Conservation (phyloP, 2,888 invertebrate genomes). For the Theretra japonica region DNA sequence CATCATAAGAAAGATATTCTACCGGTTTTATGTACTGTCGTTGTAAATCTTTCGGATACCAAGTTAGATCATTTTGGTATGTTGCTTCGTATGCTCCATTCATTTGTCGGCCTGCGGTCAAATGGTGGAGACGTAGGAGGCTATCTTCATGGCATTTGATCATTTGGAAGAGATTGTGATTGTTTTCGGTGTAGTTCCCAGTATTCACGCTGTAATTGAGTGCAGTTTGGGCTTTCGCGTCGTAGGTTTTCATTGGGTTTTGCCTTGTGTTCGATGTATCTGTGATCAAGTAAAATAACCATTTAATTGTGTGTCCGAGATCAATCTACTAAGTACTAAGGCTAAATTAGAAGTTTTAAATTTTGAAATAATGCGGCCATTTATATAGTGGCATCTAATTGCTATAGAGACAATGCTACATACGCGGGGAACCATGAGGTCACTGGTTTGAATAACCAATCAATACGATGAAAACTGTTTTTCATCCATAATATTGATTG, state of each 20-base stretch:
- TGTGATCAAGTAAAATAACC: constrained; percentile 32
- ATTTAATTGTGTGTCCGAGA: too few species aligned
- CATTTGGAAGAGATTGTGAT: constrained; percentile 78
- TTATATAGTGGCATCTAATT: too few species aligned
- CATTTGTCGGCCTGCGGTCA: constrained; percentile 76
- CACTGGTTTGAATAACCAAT: too few species aligned
- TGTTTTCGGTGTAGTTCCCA: constrained; percentile 64
- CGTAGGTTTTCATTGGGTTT: constrained; percentile 59
- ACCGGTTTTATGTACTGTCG: constrained; percentile 75
- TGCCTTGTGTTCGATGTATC: constrained; percentile 45
- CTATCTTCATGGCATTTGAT: constrained; percentile 81
- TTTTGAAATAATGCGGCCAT: too few species aligned
- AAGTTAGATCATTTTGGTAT: constrained; percentile 72
- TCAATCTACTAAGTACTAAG: too few species aligned
- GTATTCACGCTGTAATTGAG: constrained; percentile 58
- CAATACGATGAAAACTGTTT: too few species aligned
- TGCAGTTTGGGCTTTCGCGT: constrained; percentile 56
- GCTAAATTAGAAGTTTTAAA: too few species aligned
- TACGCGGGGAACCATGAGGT: too few species aligned
- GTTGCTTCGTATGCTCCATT: constrained; percentile 64
- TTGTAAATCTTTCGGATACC: constrained; percentile 79
- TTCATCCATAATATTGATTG: too few species aligned
- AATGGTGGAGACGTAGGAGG: constrained; percentile 71
- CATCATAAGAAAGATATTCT: constrained; percentile 73
- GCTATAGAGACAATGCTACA: too few species aligned